Evolutionary conservation across 1,140 invertebrate species (phyloP).

Genomic region (Archegozetes longisetosus): DNA sequence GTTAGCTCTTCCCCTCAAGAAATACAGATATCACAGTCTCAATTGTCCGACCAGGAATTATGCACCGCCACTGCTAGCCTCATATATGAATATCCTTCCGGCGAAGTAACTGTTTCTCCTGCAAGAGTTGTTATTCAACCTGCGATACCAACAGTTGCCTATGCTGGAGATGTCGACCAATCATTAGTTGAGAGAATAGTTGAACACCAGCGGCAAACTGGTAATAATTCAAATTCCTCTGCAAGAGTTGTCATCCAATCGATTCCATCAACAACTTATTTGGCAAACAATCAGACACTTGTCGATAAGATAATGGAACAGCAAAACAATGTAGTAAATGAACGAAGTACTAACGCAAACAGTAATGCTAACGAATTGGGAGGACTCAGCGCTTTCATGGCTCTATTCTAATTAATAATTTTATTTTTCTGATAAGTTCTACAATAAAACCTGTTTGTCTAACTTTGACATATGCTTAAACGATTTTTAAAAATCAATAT

Average conservation of each 20-base stretch:
- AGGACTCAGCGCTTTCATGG: slow-evolving; percentile 1
- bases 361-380: not conserved
- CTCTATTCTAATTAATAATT: not conserved
- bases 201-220: not conserved
- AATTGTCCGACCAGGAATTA: slow-evolving; percentile 9
- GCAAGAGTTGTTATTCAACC: slow-evolving; percentile 8
- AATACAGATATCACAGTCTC: slow-evolving; percentile 2
- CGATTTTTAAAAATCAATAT: too few relatives aligned
- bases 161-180: not conserved
- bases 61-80: slow-evolving; percentile 4
- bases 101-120: not conserved
- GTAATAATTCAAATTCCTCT: not conserved
- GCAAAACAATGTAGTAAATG: too few relatives aligned
- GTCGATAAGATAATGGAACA: not conserved
- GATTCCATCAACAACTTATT: not conserved
- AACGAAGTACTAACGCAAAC: not conserved
- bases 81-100: slow-evolving; percentile 3
- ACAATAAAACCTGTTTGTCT: too few relatives aligned
- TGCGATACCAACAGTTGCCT: not conserved
- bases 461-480: not conserved
- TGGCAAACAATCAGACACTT: not conserved
- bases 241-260: not conserved
- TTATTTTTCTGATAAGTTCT: too few relatives aligned
- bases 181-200: not conserved
- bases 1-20: not conserved